Evolutionary conservation across 2,113 vertebrate genomes (phyloP).

Genomic region (Eublepharis macularius): DNA sequence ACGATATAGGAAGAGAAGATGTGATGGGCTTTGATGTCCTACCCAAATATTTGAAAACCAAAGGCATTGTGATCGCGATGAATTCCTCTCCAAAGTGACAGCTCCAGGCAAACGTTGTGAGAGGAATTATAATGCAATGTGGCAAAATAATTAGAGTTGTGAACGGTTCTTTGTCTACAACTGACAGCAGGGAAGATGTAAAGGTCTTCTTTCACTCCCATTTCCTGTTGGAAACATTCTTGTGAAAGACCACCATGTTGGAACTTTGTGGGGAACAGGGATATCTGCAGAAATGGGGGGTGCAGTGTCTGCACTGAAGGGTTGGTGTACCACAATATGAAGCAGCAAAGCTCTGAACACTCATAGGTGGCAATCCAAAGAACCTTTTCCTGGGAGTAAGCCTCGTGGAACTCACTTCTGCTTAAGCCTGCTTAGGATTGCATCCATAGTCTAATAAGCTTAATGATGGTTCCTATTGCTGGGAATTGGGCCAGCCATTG

Average conservation of each 20-base stretch:
- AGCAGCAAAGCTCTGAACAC: too few species aligned
- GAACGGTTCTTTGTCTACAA: conserved; percentile 17
- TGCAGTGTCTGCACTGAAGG: not conserved
- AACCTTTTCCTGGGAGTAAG: too few species aligned
- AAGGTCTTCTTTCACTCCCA: not conserved
- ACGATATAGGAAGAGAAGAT: not conserved
- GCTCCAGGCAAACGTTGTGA: conserved; percentile 23
- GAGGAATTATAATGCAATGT: conserved; percentile 24
- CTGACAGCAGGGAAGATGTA: not conserved
- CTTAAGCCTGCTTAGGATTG: too few species aligned
- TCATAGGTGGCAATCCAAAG: too few species aligned
- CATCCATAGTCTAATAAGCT: too few species aligned
- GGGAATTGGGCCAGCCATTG: too few species aligned
- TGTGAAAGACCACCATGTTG: not conserved
- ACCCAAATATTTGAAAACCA: conserved; percentile 39
- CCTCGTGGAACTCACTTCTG: too few species aligned
- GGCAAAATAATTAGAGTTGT: conserved; percentile 20
- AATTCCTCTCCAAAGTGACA: conserved; percentile 27
- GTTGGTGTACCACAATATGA: not conserved
- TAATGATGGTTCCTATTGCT: too few species aligned
- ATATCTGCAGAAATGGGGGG: not conserved
- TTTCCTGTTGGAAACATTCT: not conserved
- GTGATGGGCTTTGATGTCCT: conserved; percentile 21
- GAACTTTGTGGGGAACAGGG: not conserved
- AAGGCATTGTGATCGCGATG: not conserved